Percentiles rank a stretch among this genome's conserved stretches.
phyloP scores from a whole-genome alignment of 1,140 invertebrate species.

The fruit fly (Drosophila melanogaster) region Release_6_plus_ISO1_MT NC_004354.4:9586001-9586500 shows the following conservation, averaged over 20 bases:
- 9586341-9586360: slow-evolving; percentile 9
- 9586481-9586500: slow-evolving; percentile 85
- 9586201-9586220: slow-evolving; percentile 36
- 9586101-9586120: slow-evolving; percentile 20
- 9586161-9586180: too few relatives aligned
- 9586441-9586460: slow-evolving; percentile 10
- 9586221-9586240: slow-evolving; percentile 82
- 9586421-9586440: slow-evolving; percentile 27
- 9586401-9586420: slow-evolving; percentile 42
- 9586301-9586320: slow-evolving; percentile 66
- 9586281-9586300: slow-evolving; percentile 39
- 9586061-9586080: slow-evolving; percentile 10
- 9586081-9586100: slow-evolving; percentile 45
- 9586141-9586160: slow-evolving; percentile 1
- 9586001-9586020: neutral
- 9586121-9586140: slow-evolving; percentile 3
- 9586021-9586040: neutral
- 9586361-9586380: neutral
- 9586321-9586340: slow-evolving; percentile 26
- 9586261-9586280: slow-evolving; percentile 75
- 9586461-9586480: slow-evolving; percentile 30
- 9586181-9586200: slow-evolving; percentile 7
- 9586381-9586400: neutral
- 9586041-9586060: slow-evolving; percentile 37
- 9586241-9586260: slow-evolving; percentile 82